These are phyloP conservation scores for Cochlearius cochlearius DNA, from an alignment of 2,113 vertebrate species.

Conservation along the genomic window DNA sequence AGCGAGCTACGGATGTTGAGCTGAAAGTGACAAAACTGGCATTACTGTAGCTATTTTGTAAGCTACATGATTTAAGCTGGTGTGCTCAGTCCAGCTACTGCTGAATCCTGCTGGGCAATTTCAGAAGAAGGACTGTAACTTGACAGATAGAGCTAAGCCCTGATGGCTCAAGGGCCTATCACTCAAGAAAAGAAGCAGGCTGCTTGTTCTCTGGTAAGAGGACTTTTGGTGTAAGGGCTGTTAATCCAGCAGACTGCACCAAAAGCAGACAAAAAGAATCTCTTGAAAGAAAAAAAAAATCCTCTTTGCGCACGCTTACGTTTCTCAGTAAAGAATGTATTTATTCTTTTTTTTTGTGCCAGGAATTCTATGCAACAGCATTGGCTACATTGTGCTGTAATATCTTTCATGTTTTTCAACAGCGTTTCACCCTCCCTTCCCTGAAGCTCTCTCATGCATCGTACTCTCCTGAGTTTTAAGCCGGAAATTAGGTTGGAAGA, in stretches of 20 bases:
- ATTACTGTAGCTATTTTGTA: not conserved
- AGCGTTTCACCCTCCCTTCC: not conserved
- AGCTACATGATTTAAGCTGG: not conserved
- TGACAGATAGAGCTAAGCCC: not conserved
- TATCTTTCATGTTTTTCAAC: not conserved
- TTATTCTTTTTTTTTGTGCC: not conserved
- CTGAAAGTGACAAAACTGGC: not conserved
- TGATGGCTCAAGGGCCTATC: not conserved
- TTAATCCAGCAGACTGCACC: not conserved
- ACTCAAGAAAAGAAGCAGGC: not conserved
- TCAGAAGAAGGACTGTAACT: not conserved
- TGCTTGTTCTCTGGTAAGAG: not conserved
- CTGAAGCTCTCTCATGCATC: not conserved
- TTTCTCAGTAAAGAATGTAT: not conserved
- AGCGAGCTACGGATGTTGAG: not conserved
- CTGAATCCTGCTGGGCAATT: not conserved
- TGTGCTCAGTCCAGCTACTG: not conserved
- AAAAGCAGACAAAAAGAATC: not conserved
- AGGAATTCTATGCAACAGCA: not conserved
- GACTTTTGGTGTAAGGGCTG: not conserved
- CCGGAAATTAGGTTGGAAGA: conserved; percentile 20
- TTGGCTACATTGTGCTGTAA: not conserved
- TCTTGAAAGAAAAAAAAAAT: not conserved
- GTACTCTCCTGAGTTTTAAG: conserved; percentile 16
- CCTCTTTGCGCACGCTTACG: not conserved